Evolutionary conservation across 2,888 invertebrate species (phyloP).

Genomic region (Cyclophora albipunctata): DNA sequence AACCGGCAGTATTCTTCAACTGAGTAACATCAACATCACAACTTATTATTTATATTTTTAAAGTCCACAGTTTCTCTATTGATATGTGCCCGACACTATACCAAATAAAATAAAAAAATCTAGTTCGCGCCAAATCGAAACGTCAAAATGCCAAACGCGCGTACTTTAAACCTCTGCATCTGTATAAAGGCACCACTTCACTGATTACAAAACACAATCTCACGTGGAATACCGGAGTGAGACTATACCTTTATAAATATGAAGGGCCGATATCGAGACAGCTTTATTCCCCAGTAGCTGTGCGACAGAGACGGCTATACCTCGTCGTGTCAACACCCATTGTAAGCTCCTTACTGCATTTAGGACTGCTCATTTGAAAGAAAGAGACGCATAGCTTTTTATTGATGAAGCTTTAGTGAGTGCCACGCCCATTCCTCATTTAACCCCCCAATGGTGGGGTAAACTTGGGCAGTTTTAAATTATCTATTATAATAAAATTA

Average conservation of each 20-base stretch:
- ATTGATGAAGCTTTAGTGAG: conserved; percentile 46
- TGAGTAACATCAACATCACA: conserved; percentile 61
- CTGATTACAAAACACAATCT: conserved; percentile 72
- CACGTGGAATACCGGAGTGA: conserved; percentile 60
- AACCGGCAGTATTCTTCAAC: conserved; percentile 61
- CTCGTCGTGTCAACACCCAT: conserved; percentile 55
- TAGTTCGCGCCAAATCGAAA: conserved; percentile 66
- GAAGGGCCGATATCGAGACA: conserved; percentile 52
- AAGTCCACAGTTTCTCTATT: conserved; percentile 45
- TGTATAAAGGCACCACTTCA: conserved; percentile 69
- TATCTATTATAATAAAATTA: conserved; percentile 75
- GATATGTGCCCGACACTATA: conserved; percentile 30
- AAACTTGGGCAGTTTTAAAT: conserved; percentile 72
- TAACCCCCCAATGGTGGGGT: conserved; percentile 61
- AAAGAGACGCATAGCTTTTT: conserved; percentile 57
- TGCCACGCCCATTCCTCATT: conserved; percentile 64
- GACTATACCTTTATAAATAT: conserved; percentile 62
- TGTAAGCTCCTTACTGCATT: conserved; percentile 68
- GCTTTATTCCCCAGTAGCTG: conserved; percentile 40
- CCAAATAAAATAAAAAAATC: conserved; percentile 11
- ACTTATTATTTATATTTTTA: conserved; percentile 25
- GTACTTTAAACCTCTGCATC: conserved; percentile 62
- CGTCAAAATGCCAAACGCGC: conserved; percentile 69
- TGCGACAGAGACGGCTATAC: conserved; percentile 46
- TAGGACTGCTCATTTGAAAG: conserved; percentile 68